These are phyloP conservation scores for Vulpes ferrilata DNA, from an alignment of 2,113 vertebrate species.

Conservation along the genomic window DNA sequence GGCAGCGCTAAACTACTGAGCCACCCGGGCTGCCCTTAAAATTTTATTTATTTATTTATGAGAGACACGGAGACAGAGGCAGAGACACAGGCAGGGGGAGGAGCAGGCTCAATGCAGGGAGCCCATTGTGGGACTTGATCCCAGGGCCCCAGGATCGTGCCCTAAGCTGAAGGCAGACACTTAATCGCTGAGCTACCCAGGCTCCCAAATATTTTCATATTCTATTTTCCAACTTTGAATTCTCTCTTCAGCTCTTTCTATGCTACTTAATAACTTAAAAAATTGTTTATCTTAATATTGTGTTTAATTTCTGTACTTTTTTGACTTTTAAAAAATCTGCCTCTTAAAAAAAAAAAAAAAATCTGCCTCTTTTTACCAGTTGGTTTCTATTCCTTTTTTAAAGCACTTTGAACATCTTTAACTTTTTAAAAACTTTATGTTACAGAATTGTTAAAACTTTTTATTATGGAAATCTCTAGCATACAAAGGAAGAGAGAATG, in stretches of 20 bases:
- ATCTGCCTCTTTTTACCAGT: not conserved
- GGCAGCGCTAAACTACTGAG: no score
- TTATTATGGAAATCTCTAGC: not conserved
- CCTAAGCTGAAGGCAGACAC: no score
- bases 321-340: constrained; percentile 24
- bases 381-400: not conserved
- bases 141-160: no score
- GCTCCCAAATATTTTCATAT: not conserved
- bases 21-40: no score
- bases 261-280: not conserved
- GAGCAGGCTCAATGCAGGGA: no score
- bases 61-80: no score
- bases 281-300: not conserved
- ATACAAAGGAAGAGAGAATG: not conserved
- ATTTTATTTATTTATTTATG: no score
- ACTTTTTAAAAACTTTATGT: constrained; percentile 20
- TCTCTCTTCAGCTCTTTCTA: not conserved
- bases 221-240: constrained; percentile 41
- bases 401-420: constrained; percentile 46
- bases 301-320: constrained; percentile 10
- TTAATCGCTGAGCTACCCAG: no score
- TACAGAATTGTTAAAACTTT: constrained; percentile 23
- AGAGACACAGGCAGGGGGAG: no score
- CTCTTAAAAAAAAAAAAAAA: not conserved
- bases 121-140: no score